Evolutionary conservation across 2,797 vertebrate species (phyloP).

Genomic region (Poecilia picta): DNA sequence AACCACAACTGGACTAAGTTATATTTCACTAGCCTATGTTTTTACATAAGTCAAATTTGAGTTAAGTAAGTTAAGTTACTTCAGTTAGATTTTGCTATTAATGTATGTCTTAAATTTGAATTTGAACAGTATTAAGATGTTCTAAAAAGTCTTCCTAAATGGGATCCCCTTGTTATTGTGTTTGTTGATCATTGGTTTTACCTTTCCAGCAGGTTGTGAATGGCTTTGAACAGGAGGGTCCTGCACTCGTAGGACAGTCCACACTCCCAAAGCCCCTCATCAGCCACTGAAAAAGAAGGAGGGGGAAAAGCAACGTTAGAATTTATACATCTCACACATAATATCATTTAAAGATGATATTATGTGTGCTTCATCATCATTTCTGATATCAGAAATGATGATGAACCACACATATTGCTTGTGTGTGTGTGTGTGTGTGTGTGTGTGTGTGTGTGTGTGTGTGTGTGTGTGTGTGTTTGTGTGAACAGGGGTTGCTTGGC

Average conservation of each 20-base stretch:
- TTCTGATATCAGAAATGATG: conserved; percentile 40
- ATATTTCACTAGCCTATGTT: neutral
- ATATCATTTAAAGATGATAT: neutral
- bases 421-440: conserved; percentile 4
- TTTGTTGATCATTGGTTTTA: conserved; percentile 64
- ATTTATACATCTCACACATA: neutral
- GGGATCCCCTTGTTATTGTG: neutral
- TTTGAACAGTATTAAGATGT: neutral
- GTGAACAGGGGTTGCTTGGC: conserved; percentile 33
- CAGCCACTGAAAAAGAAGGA: conserved; percentile 84
- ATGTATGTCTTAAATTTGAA: neutral
- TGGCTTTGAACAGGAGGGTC: conserved; percentile 97
- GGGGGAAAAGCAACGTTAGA: neutral
- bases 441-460: no score
- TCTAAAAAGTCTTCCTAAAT: neutral
- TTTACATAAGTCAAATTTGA: neutral
- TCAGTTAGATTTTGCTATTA: neutral
- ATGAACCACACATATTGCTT: conserved; percentile 14
- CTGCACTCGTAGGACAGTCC: conserved; percentile 97
- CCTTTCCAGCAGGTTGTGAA: conserved; percentile 98
- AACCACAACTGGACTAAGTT: neutral
- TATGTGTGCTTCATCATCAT: no score
- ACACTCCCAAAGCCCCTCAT: conserved; percentile 97
- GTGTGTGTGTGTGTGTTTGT: conserved; percentile 4
- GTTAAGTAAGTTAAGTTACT: neutral